Percentiles rank a stretch among this genome's conserved stretches.
Conservation (phyloP, 2,888 invertebrate species). For the Drosophila suboccidentalis region DNA sequence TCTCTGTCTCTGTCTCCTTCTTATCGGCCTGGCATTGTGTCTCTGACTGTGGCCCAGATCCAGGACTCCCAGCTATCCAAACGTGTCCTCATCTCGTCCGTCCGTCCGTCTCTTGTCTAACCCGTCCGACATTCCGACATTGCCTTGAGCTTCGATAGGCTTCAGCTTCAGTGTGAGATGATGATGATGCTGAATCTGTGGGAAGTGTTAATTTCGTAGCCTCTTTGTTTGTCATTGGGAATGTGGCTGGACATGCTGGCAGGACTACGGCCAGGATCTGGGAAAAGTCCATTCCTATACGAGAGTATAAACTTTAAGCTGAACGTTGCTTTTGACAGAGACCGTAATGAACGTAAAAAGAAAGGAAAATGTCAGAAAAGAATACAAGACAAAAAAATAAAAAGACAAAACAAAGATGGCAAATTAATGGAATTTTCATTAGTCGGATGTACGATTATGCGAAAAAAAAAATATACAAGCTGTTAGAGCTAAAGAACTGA, state of each 20-base stretch:
- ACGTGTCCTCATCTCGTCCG: conserved; percentile 6
- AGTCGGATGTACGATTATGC: conserved; percentile 16
- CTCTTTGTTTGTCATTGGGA: conserved; percentile 65
- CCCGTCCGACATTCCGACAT: conserved; percentile 41
- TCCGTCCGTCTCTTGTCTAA: not conserved
- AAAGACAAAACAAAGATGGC: not conserved
- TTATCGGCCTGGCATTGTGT: conserved; percentile 28
- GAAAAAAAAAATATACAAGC: not conserved
- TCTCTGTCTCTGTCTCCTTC: not conserved
- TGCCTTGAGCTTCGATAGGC: conserved; percentile 74
- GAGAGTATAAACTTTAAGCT: conserved; percentile 24
- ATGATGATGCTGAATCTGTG: conserved; percentile 34
- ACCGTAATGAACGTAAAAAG: conserved; percentile 25
- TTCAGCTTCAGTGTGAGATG: conserved; percentile 29
- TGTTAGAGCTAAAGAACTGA: not conserved
- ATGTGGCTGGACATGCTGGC: conserved; percentile 11
- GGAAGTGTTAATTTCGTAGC: conserved; percentile 78
- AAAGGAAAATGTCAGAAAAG: conserved; percentile 2
- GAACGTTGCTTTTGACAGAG: conserved; percentile 44
- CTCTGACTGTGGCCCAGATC: conserved; percentile 39
- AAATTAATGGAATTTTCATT: conserved; percentile 49
- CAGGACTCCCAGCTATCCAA: conserved; percentile 16
- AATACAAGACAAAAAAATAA: not conserved
- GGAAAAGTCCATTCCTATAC: not conserved
- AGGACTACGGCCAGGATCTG: not conserved